Base-by-base conservation (phyloP, 2,888 invertebrate species). In the Temnothorax ravouxi region DNA sequence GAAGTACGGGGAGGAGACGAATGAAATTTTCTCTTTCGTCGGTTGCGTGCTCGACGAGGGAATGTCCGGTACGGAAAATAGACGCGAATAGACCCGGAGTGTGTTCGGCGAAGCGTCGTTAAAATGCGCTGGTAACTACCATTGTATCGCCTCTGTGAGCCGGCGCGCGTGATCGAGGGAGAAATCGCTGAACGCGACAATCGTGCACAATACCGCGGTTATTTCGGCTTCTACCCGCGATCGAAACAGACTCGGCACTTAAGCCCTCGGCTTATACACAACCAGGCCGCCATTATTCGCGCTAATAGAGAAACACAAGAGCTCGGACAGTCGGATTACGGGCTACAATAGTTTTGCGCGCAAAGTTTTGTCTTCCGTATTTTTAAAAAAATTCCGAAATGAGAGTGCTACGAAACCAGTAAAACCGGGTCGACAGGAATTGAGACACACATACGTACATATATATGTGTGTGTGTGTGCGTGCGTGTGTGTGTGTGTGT, bases 11-110 rank as follows among this genome's bases (percentile, higher is more conserved):
- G 61, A 62, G 74, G 54, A 64, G 52, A 29, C 61, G 75, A 87
- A 89, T 86, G 84, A 85, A 79, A 86, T 88, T 90, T 84, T 84
- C 79, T 50, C 29, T 71, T 71, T 52, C 21, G 69, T 52, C 34
- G 66, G 56, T 38, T 50, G 21, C 41, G n/a, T 59, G 38, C 50
- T 52, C 50, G 50, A 11, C 41, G 69, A 47, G 54, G 47, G 71
- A 59, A 13, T 13, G 47, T 6, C 52, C 50, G n/a, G 18, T 6
- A n/a, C 9, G 80, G 38, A 38, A 80, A 59, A 50, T 50, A n/a
- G 50, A 50, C 41, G 67, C 15, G 41, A 2, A 79, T 47, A 25
- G 25, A 66, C n/a, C 34, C 50, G 21, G 13, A 8, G 21, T 82
- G 21, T 82, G 41, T 76, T 52, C 52, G 75, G 5, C 25, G 64